Conservation (phyloP, 2,113 vertebrate genomes). For the Bathybates hornii region DNA sequence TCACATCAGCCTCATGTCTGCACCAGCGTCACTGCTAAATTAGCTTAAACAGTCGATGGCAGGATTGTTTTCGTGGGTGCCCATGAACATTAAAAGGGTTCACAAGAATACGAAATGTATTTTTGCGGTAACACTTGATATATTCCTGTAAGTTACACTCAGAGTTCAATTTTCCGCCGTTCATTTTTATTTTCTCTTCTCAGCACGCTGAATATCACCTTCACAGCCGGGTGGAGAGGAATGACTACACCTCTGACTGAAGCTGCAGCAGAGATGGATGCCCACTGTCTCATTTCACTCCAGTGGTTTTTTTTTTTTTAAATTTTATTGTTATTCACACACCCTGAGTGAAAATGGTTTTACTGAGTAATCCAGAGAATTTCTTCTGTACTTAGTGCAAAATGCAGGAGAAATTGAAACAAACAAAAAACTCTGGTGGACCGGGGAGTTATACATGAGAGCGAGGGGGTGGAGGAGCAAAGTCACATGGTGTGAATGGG, state of each 20-base stretch:
- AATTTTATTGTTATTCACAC: neutral
- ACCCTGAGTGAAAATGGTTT: neutral
- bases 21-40: neutral
- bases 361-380: slow-evolving; percentile 8
- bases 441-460: neutral
- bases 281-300: neutral
- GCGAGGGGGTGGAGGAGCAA: neutral
- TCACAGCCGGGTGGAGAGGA: slow-evolving; percentile 13
- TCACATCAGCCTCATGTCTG: neutral
- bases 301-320: neutral
- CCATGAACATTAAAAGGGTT: neutral
- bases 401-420: neutral
- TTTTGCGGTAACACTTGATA: neutral
- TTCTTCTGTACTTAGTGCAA: slow-evolving; percentile 6
- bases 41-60: neutral
- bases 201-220: slow-evolving; percentile 11
- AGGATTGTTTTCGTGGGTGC: neutral
- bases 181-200: neutral
- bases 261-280: neutral
- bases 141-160: neutral
- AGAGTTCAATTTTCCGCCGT: fast-evolving
- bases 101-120: neutral
- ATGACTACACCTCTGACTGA: neutral
- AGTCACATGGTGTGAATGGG: neutral
- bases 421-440: neutral